Evolutionary conservation across 2,797 vertebrate species (phyloP).

Genomic region (Carapus acus): DNA sequence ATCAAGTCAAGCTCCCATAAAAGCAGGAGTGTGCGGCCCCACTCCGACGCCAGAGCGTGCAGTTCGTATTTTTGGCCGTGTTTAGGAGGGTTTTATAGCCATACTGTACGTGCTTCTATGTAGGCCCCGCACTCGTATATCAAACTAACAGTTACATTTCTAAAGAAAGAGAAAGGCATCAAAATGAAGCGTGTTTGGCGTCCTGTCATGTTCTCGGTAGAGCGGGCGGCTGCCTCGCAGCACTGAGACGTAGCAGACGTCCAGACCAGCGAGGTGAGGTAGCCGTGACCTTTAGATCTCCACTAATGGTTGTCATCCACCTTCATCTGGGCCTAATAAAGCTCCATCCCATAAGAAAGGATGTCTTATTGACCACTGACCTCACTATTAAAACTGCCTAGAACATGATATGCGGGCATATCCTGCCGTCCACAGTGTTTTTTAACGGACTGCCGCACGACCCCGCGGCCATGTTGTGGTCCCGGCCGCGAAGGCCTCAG

Average conservation of each 20-base stretch:
- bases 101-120: constrained; percentile 24
- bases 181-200: constrained; percentile 18
- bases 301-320: constrained; percentile 4
- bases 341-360: constrained; percentile 6
- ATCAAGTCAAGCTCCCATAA: constrained; percentile 33
- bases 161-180: constrained; percentile 8
- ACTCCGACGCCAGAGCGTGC: constrained; percentile 27
- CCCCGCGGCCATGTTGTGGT: too few relatives aligned
- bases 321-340: constrained; percentile 12
- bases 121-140: constrained; percentile 21
- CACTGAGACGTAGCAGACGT: constrained; percentile 12
- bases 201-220: constrained; percentile 41
- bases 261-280: constrained; percentile 20
- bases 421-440: constrained; percentile 45
- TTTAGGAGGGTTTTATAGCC: constrained; percentile 32
- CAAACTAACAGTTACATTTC: constrained; percentile 24
- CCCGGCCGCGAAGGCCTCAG: too few relatives aligned
- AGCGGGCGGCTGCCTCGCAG: constrained; percentile 26
- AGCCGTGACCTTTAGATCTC: constrained; percentile 1
- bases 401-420: constrained; percentile 46
- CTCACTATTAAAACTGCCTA: constrained; percentile 58
- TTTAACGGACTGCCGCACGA: constrained; percentile 29
- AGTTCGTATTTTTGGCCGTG: constrained; percentile 44
- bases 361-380: constrained; percentile 42
- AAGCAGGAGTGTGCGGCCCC: constrained; percentile 20